These are phyloP conservation scores for Eupithecia subfuscata DNA, from an alignment of 2,888 invertebrate genomes.

Conservation along the genomic window DNA sequence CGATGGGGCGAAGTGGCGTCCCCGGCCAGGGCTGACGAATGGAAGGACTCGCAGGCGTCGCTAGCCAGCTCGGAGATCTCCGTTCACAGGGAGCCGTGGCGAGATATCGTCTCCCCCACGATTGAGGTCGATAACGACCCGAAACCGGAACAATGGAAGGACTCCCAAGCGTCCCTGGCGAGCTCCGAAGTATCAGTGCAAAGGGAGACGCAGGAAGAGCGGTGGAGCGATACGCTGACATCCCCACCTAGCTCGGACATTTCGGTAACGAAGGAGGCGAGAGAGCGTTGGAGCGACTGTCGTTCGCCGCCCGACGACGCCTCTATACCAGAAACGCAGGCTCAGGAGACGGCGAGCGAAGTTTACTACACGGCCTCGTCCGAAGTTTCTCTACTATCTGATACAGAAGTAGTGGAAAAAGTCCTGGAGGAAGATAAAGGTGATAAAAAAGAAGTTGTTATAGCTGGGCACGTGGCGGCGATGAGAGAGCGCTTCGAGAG, in stretches of 20 bases:
- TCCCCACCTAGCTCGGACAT: conserved; percentile 38
- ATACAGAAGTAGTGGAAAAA: conserved; percentile 57
- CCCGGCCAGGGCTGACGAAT: conserved; percentile 11
- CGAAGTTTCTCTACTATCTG: conserved; percentile 71
- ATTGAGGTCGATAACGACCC: conserved; percentile 5
- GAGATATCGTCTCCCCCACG: conserved; percentile 29
- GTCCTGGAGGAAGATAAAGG: conserved; percentile 51
- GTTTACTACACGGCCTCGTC: conserved; percentile 78
- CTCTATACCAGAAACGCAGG: conserved; percentile 56
- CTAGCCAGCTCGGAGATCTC: conserved; percentile 32
- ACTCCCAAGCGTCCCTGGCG: conserved; percentile 48
- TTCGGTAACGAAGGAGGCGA: conserved; percentile 26
- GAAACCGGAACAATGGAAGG: conserved; percentile 35
- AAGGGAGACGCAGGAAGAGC: conserved; percentile 55
- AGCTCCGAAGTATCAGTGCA: conserved; percentile 58
- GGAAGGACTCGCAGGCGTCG: conserved; percentile 33
- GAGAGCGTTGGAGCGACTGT: conserved; percentile 58
- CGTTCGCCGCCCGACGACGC: conserved; percentile 59
- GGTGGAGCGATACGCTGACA: conserved; percentile 47
- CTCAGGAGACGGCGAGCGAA: conserved; percentile 65
- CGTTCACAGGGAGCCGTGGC: conserved; percentile 28
- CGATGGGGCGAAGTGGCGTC: conserved; percentile 17
- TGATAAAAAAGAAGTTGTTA: conserved; percentile 64
- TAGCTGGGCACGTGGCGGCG: conserved; percentile 80
- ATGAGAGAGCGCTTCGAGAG: conserved; percentile 81